A percentile compares a stretch with the other conserved stretches of the same genome.
Evolutionary conservation across 2,797 vertebrate species (phyloP).

Genomic region (Molossus alvarezi): DNA sequence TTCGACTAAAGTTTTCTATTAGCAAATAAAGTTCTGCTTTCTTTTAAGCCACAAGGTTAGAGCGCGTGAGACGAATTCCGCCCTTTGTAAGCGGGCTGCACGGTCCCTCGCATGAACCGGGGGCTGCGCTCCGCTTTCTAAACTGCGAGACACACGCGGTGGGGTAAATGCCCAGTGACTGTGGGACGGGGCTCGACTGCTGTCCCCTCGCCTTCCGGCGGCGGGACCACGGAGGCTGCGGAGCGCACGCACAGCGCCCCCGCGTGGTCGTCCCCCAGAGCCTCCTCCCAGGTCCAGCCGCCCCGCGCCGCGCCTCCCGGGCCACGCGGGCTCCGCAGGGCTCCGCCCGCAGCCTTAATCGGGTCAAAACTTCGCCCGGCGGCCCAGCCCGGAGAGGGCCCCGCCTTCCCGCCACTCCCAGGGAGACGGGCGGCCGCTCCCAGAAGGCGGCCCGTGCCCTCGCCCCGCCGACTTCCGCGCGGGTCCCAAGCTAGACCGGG

Average conservation of each 20-base stretch:
- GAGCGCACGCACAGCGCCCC: background rate
- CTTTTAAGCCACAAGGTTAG: background rate
- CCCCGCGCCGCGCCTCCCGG: background rate
- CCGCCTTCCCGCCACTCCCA: background rate
- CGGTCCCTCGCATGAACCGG: accelerated
- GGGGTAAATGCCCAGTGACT: accelerated
- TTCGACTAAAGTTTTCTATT: background rate
- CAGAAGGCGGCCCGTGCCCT: background rate
- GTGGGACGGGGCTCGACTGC: background rate
- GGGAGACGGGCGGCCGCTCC: background rate
- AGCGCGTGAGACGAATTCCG: background rate
- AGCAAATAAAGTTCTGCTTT: background rate
- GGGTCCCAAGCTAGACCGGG: accelerated
- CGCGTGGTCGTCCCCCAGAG: background rate
- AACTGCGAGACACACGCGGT: accelerated
- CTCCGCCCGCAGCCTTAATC: background rate
- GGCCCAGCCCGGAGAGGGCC: background rate
- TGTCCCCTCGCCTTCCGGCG: background rate
- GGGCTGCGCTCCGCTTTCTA: background rate
- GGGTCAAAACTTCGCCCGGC: background rate
- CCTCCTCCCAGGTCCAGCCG: background rate
- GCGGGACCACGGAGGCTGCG: background rate
- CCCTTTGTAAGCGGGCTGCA: background rate
- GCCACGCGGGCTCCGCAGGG: background rate
- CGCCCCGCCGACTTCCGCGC: accelerated